Percentiles rank a stretch among this genome's conserved stretches.
Conservation (phyloP, 2,113 vertebrate species). For the Platycercus adscitus region DNA sequence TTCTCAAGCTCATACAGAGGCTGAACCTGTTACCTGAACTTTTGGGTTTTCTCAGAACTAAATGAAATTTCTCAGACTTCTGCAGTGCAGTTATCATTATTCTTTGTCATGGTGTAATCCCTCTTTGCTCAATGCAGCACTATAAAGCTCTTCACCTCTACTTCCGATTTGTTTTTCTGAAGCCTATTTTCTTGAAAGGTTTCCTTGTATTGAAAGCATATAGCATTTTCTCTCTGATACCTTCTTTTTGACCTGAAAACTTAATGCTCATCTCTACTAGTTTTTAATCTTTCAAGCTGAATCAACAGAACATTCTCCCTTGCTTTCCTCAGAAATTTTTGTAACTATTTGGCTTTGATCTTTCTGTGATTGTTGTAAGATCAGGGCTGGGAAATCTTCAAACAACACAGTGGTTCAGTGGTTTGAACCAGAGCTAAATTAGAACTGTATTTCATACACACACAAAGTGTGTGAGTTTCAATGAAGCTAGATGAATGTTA, state of each 20-base stretch:
- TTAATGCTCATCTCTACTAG: background rate
- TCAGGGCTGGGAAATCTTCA: conserved; percentile 17
- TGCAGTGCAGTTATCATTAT: background rate
- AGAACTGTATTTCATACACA: background rate
- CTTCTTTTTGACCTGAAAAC: conserved; percentile 30
- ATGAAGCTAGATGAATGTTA: background rate
- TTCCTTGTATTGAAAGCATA: background rate
- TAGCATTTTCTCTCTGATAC: conserved; percentile 11
- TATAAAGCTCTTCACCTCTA: background rate
- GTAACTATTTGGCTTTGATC: conserved; percentile 5
- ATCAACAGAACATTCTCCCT: background rate
- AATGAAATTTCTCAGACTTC: conserved; percentile 2
- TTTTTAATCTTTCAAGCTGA: conserved; percentile 22
- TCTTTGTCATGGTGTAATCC: background rate
- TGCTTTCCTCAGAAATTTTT: background rate
- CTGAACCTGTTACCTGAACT: background rate
- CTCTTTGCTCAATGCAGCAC: background rate
- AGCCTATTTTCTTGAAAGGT: background rate
- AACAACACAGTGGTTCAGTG: background rate
- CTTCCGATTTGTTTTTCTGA: conserved; percentile 18
- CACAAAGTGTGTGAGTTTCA: background rate
- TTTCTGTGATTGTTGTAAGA: conserved; percentile 17
- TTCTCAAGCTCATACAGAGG: background rate
- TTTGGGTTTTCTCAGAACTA: background rate
- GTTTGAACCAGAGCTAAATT: background rate